A percentile compares a stretch with the other conserved stretches of the same genome.
These are phyloP conservation scores for Nezara viridula DNA, from an alignment of 2,888 invertebrate species.

Conservation along the genomic window DNA sequence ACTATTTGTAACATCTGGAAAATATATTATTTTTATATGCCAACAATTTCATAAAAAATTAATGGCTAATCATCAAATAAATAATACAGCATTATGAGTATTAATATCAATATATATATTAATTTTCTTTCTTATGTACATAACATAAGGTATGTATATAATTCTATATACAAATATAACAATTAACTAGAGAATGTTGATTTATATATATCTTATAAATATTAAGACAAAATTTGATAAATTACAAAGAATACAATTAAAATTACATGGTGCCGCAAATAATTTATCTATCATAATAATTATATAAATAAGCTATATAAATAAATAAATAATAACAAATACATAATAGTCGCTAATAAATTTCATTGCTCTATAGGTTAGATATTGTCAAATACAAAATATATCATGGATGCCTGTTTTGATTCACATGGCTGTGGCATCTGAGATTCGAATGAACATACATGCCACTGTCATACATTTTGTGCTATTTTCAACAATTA, in stretches of 20 bases:
- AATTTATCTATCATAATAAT: not conserved
- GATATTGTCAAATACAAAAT: slow-evolving; percentile 45
- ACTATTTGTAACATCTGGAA: not conserved
- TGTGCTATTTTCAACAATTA: slow-evolving; percentile 7
- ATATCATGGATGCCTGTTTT: not conserved
- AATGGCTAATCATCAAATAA: slow-evolving; percentile 26
- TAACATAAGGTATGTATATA: slow-evolving; percentile 26
- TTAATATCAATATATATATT: slow-evolving; percentile 21
- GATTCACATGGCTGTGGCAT: not conserved
- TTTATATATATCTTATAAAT: slow-evolving; percentile 19
- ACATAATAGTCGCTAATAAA: not conserved
- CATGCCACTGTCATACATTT: not conserved
- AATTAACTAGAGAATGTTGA: not conserved
- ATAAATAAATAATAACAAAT: slow-evolving; percentile 40
- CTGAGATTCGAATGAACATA: slow-evolving; percentile 16
- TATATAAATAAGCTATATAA: slow-evolving; percentile 35
- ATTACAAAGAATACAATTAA: slow-evolving; percentile 34
- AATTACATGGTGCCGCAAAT: slow-evolving; percentile 41
- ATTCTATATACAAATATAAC: slow-evolving; percentile 38
- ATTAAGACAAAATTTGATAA: slow-evolving; percentile 34
- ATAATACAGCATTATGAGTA: slow-evolving; percentile 27
- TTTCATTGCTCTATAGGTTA: slow-evolving; percentile 1
- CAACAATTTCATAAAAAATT: slow-evolving; percentile 21
- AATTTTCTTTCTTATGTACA: slow-evolving; percentile 26
- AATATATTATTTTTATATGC: slow-evolving; percentile 40